A percentile compares a stretch with the other conserved stretches of the same genome.
Conservation (phyloP, 2,113 vertebrate species). For the Tonatia bakeri region DNA sequence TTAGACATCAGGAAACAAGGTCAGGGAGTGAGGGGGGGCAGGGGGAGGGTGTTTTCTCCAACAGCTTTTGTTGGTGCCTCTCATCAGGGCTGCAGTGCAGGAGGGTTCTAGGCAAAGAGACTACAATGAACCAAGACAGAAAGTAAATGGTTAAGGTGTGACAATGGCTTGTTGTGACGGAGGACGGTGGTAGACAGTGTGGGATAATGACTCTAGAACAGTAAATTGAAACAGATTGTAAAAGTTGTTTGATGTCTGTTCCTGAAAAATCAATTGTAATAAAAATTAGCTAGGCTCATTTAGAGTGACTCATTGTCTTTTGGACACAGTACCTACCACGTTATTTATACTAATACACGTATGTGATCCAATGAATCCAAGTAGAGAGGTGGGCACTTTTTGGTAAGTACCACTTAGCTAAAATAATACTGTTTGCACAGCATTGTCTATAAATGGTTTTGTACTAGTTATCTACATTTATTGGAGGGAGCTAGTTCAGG, state of each 20-base stretch:
- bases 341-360: neutral
- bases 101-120: neutral
- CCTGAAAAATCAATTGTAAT: neutral
- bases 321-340: neutral
- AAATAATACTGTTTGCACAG: neutral
- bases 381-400: neutral
- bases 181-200: neutral
- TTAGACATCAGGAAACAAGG: neutral
- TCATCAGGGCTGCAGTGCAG: neutral
- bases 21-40: neutral
- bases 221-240: neutral
- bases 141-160: neutral
- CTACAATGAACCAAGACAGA: neutral
- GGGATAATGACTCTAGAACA: neutral
- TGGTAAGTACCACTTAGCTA: neutral
- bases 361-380: neutral
- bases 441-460: neutral
- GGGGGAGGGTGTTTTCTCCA: neutral
- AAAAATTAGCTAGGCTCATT: neutral
- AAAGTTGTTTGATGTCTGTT: neutral
- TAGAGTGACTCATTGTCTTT: neutral
- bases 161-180: neutral
- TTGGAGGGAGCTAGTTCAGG: neutral
- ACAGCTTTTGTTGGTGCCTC: neutral
- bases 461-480: neutral